Evolutionary conservation across 2,888 invertebrate genomes (phyloP), one percentile per base, ranked within the genome.

Genomic region (Nymphalis c-album): DNA sequence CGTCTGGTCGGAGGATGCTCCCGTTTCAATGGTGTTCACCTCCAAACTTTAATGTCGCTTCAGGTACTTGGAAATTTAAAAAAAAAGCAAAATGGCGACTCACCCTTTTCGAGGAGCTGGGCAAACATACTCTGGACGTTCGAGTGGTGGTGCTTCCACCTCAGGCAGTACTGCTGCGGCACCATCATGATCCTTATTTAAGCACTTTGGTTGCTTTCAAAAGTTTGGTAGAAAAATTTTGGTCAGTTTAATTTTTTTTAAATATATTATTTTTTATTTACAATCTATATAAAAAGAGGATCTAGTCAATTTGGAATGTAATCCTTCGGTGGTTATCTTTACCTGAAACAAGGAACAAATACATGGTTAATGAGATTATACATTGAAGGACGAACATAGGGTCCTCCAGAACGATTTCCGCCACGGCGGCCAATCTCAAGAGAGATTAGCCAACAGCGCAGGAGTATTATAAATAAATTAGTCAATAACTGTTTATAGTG

Each of bases 101-200:
- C 63, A 92, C 92, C 92, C 88, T 92, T 92, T 83, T 97, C 97
- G 69, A 97, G 90, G 67, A 98, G 93, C 87, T 96, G 96, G 64
- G 97, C 96, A 90, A 97, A 97, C 95, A 97, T 97, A 46, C 95
- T 96, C 92, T 97, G 97, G 75, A 98, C 93, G 86, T 98, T 98
- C 75, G 96, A 95, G 88, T 97, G 97, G 90, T 98, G 97, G 88
- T 97, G 97, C 83, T 97, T 97, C 97, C 97, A 98, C 88, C 97
- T 93, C 77, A 98, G 92, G 85, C 97, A 98, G 92, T 97, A 98
- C 90, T 97, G 97, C 90, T 97, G 97, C 66, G 96, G 95, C 91
- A 95, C 93, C 96, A 96, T 96, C 68, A 78, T 86, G 64, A 58
- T 48, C 59, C 65, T 48, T 18, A 35, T 53, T 40, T 60, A 60